These are phyloP conservation scores for Hippasteria phrygiana DNA, from an alignment of 53 echinoderm and acorn worm genomes.

Conservation along the genomic window DNA sequence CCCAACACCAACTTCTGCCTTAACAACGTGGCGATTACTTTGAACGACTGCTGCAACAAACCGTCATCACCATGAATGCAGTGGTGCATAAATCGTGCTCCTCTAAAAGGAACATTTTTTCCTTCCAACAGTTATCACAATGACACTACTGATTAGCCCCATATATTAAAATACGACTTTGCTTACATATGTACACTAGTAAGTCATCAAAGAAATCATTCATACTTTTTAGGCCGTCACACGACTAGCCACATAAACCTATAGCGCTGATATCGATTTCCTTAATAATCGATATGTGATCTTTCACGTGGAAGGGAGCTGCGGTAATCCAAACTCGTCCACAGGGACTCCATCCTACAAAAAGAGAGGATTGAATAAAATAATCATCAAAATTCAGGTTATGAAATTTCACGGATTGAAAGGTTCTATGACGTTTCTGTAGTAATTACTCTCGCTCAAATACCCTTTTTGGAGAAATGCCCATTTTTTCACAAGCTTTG, in stretches of 20 bases:
- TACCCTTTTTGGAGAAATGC: too few relatives aligned
- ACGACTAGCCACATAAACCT: background rate
- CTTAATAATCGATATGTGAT: constrained; percentile 3
- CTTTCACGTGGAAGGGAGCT: constrained; percentile 91
- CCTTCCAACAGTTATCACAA: background rate
- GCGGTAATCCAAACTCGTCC: constrained; percentile 98
- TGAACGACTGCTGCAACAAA: background rate
- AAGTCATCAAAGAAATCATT: background rate
- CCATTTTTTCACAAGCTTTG: too few relatives aligned
- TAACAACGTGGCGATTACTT: too few relatives aligned
- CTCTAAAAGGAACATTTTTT: background rate
- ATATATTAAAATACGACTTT: constrained; percentile 1
- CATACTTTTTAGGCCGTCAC: background rate
- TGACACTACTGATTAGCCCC: background rate
- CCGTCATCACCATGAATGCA: too few relatives aligned
- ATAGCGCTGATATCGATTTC: background rate
- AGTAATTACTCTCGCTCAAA: too few relatives aligned
- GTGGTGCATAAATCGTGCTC: too few relatives aligned
- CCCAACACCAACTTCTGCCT: too few relatives aligned
- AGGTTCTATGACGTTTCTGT: too few relatives aligned
- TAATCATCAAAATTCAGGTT: too few relatives aligned
- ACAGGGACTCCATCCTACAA: constrained; percentile 91
- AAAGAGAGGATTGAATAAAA: background rate
- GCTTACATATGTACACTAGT: constrained; percentile 8
- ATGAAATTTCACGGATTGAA: too few relatives aligned